Conservation (phyloP, 2,888 invertebrate genomes). For the Isoperla grammatica region DNA sequence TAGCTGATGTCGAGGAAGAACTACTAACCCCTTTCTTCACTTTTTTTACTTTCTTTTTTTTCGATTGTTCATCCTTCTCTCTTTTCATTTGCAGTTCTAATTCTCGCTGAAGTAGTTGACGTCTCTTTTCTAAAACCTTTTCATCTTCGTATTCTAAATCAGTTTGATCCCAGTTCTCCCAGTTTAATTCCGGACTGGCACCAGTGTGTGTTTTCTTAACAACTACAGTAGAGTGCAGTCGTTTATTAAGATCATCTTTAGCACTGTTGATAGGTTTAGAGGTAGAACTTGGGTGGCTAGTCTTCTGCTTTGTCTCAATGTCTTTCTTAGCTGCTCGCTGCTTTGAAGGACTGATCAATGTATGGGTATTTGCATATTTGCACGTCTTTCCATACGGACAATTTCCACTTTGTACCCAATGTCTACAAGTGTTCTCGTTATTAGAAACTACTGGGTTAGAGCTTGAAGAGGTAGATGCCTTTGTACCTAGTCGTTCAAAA, state of each 20-base stretch:
- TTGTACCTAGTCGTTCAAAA: constrained; percentile 75
- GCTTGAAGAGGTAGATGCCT: constrained; percentile 50
- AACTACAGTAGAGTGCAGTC: constrained; percentile 55
- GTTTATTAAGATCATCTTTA: constrained; percentile 59
- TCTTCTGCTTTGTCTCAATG: constrained; percentile 39
- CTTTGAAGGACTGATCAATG: constrained; percentile 69
- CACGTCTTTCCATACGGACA: constrained; percentile 73
- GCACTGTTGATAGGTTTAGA: constrained; percentile 33
- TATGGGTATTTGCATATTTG: constrained; percentile 67
- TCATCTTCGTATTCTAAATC: constrained; percentile 77
- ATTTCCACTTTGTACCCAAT: constrained; percentile 71
- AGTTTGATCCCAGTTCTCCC: constrained; percentile 72
- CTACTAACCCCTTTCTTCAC: constrained; percentile 59
- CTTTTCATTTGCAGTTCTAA: constrained; percentile 72
- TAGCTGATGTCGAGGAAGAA: constrained; percentile 59
- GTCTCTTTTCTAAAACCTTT: constrained; percentile 68
- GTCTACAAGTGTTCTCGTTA: constrained; percentile 59
- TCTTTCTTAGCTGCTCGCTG: constrained; percentile 63
- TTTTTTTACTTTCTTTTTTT: constrained; percentile 54
- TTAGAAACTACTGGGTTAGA: constrained; percentile 35
- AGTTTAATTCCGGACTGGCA: constrained; percentile 56
- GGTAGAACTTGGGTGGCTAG: background rate
- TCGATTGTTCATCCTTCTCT: constrained; percentile 63
- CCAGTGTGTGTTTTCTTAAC: constrained; percentile 46
- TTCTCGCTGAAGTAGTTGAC: constrained; percentile 69